phyloP scores from a whole-genome alignment of 2,797 vertebrate genomes.

The Caiman crocodilus region DNA sequence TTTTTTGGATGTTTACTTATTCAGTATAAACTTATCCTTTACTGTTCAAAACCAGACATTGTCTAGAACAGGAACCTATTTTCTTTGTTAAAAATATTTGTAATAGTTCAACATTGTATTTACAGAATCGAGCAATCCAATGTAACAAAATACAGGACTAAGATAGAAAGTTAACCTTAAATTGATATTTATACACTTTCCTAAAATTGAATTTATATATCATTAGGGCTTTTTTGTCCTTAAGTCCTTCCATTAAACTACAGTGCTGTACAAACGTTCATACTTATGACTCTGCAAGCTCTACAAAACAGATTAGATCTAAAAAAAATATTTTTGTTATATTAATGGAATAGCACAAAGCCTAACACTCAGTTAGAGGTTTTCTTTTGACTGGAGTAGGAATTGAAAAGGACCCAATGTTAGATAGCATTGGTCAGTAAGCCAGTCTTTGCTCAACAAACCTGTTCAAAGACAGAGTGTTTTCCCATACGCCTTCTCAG shows the following conservation, averaged over 20 bases:
- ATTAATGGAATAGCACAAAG: background rate
- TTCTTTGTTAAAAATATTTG: too few species aligned
- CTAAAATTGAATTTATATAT: background rate
- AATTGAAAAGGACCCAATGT: background rate
- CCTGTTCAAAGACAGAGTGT: background rate
- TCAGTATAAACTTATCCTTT: background rate
- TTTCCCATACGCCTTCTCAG: too few species aligned
- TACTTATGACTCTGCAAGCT: background rate
- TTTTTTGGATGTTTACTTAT: constrained; percentile 8
- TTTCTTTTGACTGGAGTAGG: background rate
- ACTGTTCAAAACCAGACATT: background rate
- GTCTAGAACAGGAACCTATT: background rate
- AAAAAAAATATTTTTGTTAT: background rate
- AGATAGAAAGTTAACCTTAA: background rate
- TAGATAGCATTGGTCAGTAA: background rate
- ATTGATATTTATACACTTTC: rapidly evolving
- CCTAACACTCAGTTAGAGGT: background rate
- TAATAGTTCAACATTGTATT: background rate
- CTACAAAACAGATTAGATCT: background rate
- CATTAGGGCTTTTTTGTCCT: background rate
- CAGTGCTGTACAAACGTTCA: rapidly evolving
- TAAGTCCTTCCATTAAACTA: background rate
- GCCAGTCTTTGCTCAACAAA: background rate
- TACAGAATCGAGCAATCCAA: background rate
- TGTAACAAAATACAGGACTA: background rate